These are phyloP conservation scores for Ctenochaetus hawaiiensis DNA, from an alignment of 2,797 vertebrate species.

Conservation along the genomic window DNA sequence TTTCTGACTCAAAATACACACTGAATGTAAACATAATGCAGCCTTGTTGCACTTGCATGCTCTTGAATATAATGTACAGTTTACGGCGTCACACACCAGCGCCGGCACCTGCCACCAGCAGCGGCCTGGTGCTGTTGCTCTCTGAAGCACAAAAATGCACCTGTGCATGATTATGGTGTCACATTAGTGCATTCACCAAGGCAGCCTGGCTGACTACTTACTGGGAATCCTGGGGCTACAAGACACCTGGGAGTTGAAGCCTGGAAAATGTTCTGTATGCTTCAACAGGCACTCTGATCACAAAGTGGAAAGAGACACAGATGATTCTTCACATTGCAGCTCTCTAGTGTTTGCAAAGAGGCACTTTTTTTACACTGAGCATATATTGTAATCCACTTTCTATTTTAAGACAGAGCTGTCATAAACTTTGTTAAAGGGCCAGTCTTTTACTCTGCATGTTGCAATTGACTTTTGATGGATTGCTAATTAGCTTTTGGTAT, in stretches of 20 bases:
- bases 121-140: constrained; percentile 62
- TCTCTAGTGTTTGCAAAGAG: constrained; percentile 43
- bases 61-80: constrained; percentile 19
- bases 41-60: neutral
- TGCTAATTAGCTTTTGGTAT: neutral
- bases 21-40: constrained; percentile 22
- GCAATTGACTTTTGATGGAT: neutral
- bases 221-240: constrained; percentile 72
- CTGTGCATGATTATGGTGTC: constrained; percentile 81
- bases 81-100: constrained; percentile 30
- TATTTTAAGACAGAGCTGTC: neutral
- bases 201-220: constrained; percentile 61
- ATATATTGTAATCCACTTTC: constrained; percentile 1
- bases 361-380: constrained; percentile 6
- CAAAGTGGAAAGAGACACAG: constrained; percentile 71
- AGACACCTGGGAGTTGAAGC: constrained; percentile 75
- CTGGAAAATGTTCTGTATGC: constrained; percentile 70
- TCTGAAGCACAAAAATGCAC: constrained; percentile 74
- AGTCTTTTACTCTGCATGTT: neutral
- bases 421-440: neutral
- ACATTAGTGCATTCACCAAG: constrained; percentile 78
- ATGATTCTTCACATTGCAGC: constrained; percentile 58
- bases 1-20: constrained; percentile 4
- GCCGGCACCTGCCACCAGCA: constrained; percentile 57
- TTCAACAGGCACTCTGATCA: constrained; percentile 72